These are phyloP conservation scores for Scotopteryx bipunctaria DNA, from an alignment of 2,888 invertebrate species.

Conservation along the genomic window DNA sequence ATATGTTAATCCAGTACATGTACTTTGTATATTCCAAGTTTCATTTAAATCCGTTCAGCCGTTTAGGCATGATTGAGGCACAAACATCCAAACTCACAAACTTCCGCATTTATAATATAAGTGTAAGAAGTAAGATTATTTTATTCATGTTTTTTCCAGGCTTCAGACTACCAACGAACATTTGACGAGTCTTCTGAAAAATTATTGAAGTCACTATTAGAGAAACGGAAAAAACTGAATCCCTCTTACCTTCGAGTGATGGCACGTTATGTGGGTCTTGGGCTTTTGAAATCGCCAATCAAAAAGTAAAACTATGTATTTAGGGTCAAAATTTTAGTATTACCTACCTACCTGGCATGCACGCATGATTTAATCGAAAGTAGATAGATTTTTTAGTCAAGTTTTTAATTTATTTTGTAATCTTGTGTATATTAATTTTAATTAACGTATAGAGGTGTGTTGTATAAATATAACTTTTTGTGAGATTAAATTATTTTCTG, in stretches of 20 bases:
- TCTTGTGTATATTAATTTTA: slow-evolving; percentile 15
- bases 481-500: slow-evolving; percentile 14
- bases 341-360: background rate
- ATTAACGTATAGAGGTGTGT: slow-evolving; percentile 13
- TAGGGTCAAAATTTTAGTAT: slow-evolving; percentile 23
- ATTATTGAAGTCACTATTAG: slow-evolving; percentile 61
- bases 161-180: slow-evolving; percentile 69
- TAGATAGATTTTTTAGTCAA: slow-evolving; percentile 6
- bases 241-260: slow-evolving; percentile 74
- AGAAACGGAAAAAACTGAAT: slow-evolving; percentile 68
- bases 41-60: too few relatives aligned
- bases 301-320: slow-evolving; percentile 28
- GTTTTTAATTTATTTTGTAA: slow-evolving; percentile 23
- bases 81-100: too few relatives aligned
- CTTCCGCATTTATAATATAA: too few relatives aligned
- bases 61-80: too few relatives aligned
- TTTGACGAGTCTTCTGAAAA: slow-evolving; percentile 67
- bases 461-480: slow-evolving; percentile 7
- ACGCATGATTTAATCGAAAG: background rate
- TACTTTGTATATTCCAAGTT: too few relatives aligned
- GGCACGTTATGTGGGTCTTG: slow-evolving; percentile 77
- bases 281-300: slow-evolving; percentile 57
- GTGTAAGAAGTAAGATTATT: too few relatives aligned
- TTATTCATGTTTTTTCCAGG: slow-evolving; percentile 55
- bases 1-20: too few relatives aligned